Percentiles rank a stretch among this genome's conserved stretches.
These are phyloP conservation scores for Pseudomyrmex gracilis DNA, from an alignment of 1,140 invertebrate genomes.

Conservation along the genomic window DNA sequence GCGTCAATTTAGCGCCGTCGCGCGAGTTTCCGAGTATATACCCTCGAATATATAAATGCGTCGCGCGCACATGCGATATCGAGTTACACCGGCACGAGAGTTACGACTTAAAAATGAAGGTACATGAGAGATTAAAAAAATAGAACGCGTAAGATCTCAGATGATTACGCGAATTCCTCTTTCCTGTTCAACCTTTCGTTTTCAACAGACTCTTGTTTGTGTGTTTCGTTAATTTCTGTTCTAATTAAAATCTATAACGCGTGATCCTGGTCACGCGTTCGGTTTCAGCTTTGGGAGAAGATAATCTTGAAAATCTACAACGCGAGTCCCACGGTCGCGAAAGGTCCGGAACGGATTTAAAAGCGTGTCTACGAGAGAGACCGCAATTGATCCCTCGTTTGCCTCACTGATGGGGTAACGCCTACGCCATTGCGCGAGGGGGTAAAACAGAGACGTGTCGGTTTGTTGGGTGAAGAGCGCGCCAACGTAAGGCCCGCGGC, in stretches of 20 bases:
- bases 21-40: constrained; percentile 17
- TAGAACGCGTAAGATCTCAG: not conserved
- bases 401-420: constrained; percentile 44
- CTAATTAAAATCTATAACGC: no score
- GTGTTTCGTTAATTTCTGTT: not conserved
- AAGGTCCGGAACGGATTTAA: not conserved
- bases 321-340: constrained; percentile 10
- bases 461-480: constrained; percentile 56
- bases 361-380: constrained; percentile 5
- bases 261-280: no score
- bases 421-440: constrained; percentile 57
- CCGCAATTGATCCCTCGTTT: constrained; percentile 55
- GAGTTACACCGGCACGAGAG: constrained; percentile 13
- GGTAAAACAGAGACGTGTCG: constrained; percentile 58
- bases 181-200: not conserved
- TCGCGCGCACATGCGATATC: constrained; percentile 1
- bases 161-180: not conserved
- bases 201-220: not conserved
- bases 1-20: constrained; percentile 54
- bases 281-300: no score
- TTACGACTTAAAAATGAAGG: no score
- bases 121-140: not conserved
- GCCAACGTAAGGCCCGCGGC: constrained; percentile 51
- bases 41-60: not conserved
- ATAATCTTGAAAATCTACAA: no score